phyloP scores from a whole-genome alignment of 2,113 vertebrate species.

The Poicephalus meyeri region DNA sequence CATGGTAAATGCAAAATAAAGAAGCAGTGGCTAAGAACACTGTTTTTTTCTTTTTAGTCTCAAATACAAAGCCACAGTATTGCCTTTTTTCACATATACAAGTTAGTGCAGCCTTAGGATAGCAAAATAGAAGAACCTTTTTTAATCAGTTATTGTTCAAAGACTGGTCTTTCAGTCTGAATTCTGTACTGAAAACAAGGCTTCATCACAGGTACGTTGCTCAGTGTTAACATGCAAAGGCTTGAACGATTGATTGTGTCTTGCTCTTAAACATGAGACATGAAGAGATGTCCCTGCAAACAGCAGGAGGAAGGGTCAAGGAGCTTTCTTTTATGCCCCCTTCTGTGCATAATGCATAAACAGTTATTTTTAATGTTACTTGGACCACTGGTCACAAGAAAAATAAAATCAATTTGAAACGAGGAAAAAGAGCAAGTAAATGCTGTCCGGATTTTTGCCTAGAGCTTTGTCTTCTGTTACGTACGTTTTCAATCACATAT shows the following conservation, averaged over 20 bases:
- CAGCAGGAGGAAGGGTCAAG: neutral
- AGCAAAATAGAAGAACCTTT: neutral
- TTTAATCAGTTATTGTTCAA: constrained; percentile 1
- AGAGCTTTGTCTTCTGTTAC: neutral
- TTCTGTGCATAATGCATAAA: neutral
- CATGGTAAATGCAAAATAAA: neutral
- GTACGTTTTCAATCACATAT: neutral
- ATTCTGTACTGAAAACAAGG: neutral
- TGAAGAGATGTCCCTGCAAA: neutral
- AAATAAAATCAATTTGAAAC: neutral
- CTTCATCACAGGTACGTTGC: neutral
- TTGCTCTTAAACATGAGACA: neutral
- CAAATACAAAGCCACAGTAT: neutral
- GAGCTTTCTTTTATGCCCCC: neutral
- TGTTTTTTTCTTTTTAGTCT: neutral
- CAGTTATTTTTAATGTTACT: constrained; percentile 15
- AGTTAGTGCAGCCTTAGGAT: neutral
- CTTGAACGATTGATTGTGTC: neutral
- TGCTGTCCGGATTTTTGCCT: neutral
- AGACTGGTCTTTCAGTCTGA: neutral
- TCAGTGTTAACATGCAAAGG: neutral
- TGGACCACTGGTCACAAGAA: neutral
- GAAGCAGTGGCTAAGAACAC: neutral
- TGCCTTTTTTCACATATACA: neutral
- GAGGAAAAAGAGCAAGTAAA: constrained; percentile 7